Conservation (phyloP, 1,140 invertebrate species). For the Hypsibius dujardini region DNA sequence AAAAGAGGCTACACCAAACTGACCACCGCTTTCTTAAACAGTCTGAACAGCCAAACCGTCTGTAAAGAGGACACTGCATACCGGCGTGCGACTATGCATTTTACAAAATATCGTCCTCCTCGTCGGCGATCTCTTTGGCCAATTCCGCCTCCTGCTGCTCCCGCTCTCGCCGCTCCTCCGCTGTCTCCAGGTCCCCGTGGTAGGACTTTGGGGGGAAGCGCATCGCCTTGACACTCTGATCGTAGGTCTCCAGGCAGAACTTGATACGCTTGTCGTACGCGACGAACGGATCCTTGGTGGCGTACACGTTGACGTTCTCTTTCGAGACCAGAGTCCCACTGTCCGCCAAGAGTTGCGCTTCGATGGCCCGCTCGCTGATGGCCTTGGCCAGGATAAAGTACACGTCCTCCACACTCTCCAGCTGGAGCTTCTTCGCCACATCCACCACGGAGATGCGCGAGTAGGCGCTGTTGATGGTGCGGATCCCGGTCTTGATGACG, state of each 20-base stretch:
- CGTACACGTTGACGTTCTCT: conserved; percentile 90
- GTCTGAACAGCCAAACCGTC: too few species aligned
- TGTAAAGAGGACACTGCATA: too few species aligned
- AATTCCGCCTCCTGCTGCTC: conserved; percentile 93
- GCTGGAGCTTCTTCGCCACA: conserved; percentile 74
- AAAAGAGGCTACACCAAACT: too few species aligned
- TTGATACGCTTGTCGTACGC: conserved; percentile 95
- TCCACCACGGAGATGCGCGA: conserved; percentile 84
- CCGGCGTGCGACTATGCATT: too few species aligned
- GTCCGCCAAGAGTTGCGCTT: conserved; percentile 85
- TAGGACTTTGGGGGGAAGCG: conserved; percentile 96
- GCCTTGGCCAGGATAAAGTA: conserved; percentile 99
- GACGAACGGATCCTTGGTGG: conserved; percentile 81
- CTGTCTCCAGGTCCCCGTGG: conserved; percentile 90
- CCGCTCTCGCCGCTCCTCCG: conserved; percentile 79
- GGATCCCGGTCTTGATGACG: conserved; percentile 95
- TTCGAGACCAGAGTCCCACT: conserved; percentile 91
- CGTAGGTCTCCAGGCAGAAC: conserved; percentile 92
- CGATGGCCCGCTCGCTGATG: conserved; percentile 95
- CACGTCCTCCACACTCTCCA: conserved; percentile 89
- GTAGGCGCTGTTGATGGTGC: conserved; percentile 89
- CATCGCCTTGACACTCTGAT: conserved; percentile 81
- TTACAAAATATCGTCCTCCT: conserved; percentile 61
- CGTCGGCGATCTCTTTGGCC: conserved; percentile 96
- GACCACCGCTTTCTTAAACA: too few species aligned